phyloP scores from a whole-genome alignment of 1,140 invertebrate genomes.

The Ptiloglossa arizonensis region DNA sequence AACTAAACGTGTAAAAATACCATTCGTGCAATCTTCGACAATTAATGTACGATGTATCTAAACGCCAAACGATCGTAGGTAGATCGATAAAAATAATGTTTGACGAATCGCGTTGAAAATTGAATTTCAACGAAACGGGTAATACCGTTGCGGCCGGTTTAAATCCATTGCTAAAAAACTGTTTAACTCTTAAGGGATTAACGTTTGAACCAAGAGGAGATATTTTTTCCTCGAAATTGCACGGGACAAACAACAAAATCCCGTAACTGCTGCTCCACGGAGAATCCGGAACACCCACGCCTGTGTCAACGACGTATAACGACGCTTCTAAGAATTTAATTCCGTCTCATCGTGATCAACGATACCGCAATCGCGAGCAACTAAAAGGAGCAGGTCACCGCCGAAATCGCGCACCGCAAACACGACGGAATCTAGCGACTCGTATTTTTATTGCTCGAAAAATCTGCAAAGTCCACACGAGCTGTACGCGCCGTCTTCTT shows the following conservation, averaged over 20 bases:
- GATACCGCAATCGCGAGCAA: not conserved
- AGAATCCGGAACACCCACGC: constrained; percentile 1
- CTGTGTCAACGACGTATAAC: not conserved
- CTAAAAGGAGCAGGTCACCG: not conserved
- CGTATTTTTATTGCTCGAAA: not conserved
- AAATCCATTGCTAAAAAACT: not conserved
- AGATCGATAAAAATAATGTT: not conserved
- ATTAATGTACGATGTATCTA: not conserved
- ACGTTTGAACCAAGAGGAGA: not conserved
- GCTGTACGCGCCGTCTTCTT: no score
- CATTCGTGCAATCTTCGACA: no score
- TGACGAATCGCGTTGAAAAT: not conserved
- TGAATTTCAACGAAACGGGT: not conserved
- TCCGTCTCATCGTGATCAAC: constrained; percentile 24
- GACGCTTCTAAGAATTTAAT: constrained; percentile 23
- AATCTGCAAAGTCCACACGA: no score
- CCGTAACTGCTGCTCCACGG: not conserved
- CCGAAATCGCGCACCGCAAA: not conserved
- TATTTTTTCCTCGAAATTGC: not conserved
- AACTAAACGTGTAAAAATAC: no score
- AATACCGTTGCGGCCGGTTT: not conserved
- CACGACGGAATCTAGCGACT: not conserved
- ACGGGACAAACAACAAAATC: not conserved
- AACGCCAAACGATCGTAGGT: not conserved
- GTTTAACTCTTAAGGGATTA: not conserved